Evolutionary conservation across 2,113 vertebrate species (phyloP).

Genomic region (Myrmecobius fasciatus): DNA sequence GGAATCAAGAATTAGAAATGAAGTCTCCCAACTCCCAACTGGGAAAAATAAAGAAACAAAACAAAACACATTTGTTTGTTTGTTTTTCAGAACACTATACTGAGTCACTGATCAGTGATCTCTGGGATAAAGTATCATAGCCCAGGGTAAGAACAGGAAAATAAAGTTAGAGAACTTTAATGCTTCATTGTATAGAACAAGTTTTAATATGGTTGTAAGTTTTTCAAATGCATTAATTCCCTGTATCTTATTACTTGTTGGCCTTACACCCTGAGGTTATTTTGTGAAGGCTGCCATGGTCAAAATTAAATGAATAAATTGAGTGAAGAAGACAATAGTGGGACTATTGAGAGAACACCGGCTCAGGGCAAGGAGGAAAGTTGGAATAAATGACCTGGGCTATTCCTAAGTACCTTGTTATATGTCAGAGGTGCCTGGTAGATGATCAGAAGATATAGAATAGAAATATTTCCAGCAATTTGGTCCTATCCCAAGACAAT

Average conservation of each 20-base stretch:
- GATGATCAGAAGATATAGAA: background rate
- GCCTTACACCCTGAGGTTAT: background rate
- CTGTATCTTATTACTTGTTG: background rate
- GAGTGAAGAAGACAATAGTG: background rate
- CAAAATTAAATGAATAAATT: background rate
- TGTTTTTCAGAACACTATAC: background rate
- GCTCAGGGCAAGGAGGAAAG: background rate
- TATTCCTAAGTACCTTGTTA: background rate
- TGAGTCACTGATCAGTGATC: background rate
- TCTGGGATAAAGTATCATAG: background rate
- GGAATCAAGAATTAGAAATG: background rate
- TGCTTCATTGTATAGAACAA: background rate
- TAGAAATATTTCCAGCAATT: background rate
- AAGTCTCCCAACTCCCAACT: background rate
- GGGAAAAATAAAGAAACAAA: background rate
- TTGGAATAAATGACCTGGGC: background rate
- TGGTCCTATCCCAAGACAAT: background rate
- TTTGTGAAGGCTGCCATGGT: background rate
- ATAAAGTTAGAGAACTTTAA: background rate
- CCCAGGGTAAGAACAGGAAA: background rate
- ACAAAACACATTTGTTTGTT: background rate
- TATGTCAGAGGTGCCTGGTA: background rate
- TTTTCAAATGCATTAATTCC: conserved; percentile 19
- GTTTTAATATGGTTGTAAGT: background rate
- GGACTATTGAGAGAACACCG: background rate